Percentiles rank a stretch among this genome's conserved stretches.
Evolutionary conservation across 2,797 vertebrate genomes (phyloP).

Genomic region (Parambassis ranga): DNA sequence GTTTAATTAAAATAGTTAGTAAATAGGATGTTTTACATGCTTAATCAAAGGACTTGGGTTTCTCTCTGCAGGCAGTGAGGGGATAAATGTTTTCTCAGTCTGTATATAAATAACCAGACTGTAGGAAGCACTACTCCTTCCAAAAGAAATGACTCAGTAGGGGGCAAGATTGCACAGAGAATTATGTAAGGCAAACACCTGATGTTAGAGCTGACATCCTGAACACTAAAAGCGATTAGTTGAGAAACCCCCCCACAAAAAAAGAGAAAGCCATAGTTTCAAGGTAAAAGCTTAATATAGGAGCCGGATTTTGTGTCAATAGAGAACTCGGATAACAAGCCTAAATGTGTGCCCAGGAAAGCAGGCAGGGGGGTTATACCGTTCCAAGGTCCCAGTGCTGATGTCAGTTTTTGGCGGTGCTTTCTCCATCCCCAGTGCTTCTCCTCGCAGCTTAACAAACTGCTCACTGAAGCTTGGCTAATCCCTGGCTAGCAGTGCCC

Average conservation of each 20-base stretch:
- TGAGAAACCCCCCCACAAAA: conserved; percentile 21
- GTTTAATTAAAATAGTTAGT: too few relatives aligned
- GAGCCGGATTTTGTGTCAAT: conserved; percentile 42
- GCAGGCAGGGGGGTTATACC: conserved; percentile 28
- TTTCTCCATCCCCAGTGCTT: conserved; percentile 57
- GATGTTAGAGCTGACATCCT: conserved; percentile 36
- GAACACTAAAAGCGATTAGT: conserved; percentile 40
- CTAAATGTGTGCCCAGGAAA: conserved; percentile 59
- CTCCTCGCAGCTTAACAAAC: conserved; percentile 76
- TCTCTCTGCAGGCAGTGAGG: conserved; percentile 14
- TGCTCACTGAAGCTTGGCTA: conserved; percentile 74
- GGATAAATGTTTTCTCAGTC: conserved; percentile 44
- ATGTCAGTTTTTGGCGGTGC: conserved; percentile 69
- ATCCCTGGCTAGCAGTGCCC: conserved; percentile 71
- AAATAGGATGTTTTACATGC: conserved; percentile 19
- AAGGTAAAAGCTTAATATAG: conserved; percentile 27
- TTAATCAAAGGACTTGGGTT: conserved; percentile 21
- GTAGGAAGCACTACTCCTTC: conserved; percentile 54
- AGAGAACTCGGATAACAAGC: conserved; percentile 53
- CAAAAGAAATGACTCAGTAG: conserved; percentile 63
- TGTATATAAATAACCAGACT: conserved; percentile 61
- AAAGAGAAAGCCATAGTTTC: conserved; percentile 26
- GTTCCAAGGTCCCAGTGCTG: conserved; percentile 58
- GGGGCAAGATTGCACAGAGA: conserved; percentile 48
- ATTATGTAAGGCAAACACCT: conserved; percentile 54